Conservation (phyloP, 2,888 invertebrate genomes). For the Drosophila colorata region DNA sequence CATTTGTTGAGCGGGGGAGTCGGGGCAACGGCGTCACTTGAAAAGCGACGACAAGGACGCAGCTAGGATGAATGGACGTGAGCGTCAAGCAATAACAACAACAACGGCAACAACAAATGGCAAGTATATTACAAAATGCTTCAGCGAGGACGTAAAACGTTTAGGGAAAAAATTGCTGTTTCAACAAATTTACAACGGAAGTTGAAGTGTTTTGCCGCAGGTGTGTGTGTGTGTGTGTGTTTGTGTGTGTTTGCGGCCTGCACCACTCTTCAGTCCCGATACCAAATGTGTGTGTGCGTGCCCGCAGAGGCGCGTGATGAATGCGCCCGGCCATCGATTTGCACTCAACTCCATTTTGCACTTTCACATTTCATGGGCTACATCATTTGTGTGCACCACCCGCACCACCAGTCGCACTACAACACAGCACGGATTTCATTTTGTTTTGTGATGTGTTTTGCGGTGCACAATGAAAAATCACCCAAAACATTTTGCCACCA, state of each 20-base stretch:
- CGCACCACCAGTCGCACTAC: slow-evolving; percentile 9
- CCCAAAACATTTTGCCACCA: slow-evolving; percentile 57
- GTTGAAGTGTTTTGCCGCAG: slow-evolving; percentile 66
- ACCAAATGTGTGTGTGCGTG: slow-evolving; percentile 16
- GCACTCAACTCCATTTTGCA: slow-evolving; percentile 78
- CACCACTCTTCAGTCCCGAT: slow-evolving; percentile 4
- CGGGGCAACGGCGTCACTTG: slow-evolving; percentile 31
- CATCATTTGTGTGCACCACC: slow-evolving; percentile 62
- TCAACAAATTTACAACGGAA: slow-evolving; percentile 81
- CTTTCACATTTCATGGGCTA: slow-evolving; percentile 72
- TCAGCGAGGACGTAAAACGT: slow-evolving; percentile 58
- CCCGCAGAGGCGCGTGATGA: slow-evolving; percentile 70
- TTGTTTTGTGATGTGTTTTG: slow-evolving; percentile 72
- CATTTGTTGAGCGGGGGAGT: slow-evolving; percentile 32
- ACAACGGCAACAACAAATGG: slow-evolving; percentile 54
- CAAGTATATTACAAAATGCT: slow-evolving; percentile 76
- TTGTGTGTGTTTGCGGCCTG: slow-evolving; percentile 23
- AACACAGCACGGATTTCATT: slow-evolving; percentile 71
- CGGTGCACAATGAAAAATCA: slow-evolving; percentile 81
- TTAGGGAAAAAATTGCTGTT: slow-evolving; percentile 72
- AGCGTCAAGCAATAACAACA: slow-evolving; percentile 56
- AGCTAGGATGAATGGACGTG: slow-evolving; percentile 64
- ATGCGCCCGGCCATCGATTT: slow-evolving; percentile 75
- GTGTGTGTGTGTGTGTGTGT: slow-evolving; percentile 31
- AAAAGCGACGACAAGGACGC: slow-evolving; percentile 48